Evolutionary conservation across 1,140 invertebrate species (phyloP).

Genomic region (Apis laboriosa): DNA sequence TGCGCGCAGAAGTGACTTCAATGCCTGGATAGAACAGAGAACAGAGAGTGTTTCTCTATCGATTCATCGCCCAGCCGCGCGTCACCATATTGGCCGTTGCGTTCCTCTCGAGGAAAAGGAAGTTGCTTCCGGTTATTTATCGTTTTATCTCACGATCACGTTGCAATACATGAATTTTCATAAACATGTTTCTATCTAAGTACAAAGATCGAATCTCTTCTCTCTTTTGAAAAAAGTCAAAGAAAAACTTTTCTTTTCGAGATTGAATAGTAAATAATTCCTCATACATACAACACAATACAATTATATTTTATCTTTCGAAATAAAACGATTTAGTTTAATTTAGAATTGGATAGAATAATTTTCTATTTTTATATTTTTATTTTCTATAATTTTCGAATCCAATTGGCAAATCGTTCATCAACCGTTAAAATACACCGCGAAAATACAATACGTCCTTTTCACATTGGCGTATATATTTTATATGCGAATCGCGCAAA

Average conservation of each 20-base stretch:
- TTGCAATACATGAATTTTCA: background rate
- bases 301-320: too few relatives aligned
- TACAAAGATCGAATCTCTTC: background rate
- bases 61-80: slow-evolving; percentile 39
- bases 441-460: too few relatives aligned
- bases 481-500: slow-evolving; percentile 41
- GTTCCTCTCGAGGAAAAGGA: slow-evolving; percentile 1
- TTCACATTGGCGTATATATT: too few relatives aligned
- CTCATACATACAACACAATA: too few relatives aligned
- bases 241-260: background rate
- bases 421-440: too few relatives aligned
- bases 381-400: too few relatives aligned
- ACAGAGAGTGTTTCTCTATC: slow-evolving; percentile 18
- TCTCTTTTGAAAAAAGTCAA: background rate
- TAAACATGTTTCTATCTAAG: background rate
- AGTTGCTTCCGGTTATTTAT: slow-evolving; percentile 20
- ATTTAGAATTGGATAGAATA: too few relatives aligned
- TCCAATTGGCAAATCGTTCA: too few relatives aligned
- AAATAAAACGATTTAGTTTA: too few relatives aligned
- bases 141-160: background rate
- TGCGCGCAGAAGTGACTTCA: slow-evolving; percentile 11
- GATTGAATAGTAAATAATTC: background rate
- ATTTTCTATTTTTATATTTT: too few relatives aligned
- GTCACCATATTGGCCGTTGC: slow-evolving; percentile 39
- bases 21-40: slow-evolving; percentile 25